Conservation (phyloP, 2,888 invertebrate species). For the Ochropacha duplaris region DNA sequence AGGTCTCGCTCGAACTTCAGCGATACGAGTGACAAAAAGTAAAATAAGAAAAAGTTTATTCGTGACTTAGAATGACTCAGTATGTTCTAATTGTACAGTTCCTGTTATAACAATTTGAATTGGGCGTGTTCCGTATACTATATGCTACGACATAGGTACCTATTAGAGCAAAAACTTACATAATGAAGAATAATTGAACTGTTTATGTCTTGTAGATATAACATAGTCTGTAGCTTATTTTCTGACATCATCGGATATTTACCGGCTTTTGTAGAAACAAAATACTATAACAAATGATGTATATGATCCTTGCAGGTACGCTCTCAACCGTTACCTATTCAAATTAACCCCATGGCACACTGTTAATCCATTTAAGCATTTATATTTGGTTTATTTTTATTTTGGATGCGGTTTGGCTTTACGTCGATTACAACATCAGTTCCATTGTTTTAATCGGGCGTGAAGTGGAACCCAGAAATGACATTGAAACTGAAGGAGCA, state of each 20-base stretch:
- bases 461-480: constrained; percentile 31
- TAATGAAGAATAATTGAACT: neutral
- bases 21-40: constrained; percentile 2
- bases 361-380: too few species aligned
- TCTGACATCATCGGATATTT: too few species aligned
- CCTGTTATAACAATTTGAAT: neutral
- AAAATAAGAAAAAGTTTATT: constrained; percentile 6
- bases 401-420: neutral
- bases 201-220: too few species aligned
- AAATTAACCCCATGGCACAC: too few species aligned
- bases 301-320: too few species aligned
- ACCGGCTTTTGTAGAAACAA: too few species aligned
- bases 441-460: constrained; percentile 16
- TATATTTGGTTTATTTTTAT: neutral
- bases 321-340: too few species aligned
- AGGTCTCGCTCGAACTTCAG: neutral
- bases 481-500: constrained; percentile 26
- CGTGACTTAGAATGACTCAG: constrained; percentile 6
- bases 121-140: neutral
- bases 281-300: too few species aligned
- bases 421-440: neutral
- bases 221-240: too few species aligned
- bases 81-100: constrained; percentile 6
- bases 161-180: neutral
- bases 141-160: neutral